Conservation (phyloP, 2,797 vertebrate species). For the Xyrichtys novacula region DNA sequence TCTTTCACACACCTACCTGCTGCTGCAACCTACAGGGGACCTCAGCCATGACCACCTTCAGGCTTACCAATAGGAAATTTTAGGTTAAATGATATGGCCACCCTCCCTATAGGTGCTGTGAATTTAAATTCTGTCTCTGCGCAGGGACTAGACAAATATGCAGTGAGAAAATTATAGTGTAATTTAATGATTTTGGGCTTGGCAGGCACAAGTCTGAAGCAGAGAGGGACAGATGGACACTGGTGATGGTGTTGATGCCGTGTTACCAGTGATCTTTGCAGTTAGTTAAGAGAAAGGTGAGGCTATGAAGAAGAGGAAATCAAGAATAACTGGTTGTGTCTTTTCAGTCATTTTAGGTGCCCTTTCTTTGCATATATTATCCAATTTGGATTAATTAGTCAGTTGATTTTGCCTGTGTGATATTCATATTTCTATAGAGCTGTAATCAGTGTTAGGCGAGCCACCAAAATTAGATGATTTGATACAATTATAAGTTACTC, state of each 20-base stretch:
- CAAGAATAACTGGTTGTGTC: not conserved
- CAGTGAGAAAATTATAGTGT: slow-evolving; percentile 35
- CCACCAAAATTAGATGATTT: too few relatives aligned
- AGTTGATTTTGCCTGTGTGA: not conserved
- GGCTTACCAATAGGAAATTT: slow-evolving; percentile 5
- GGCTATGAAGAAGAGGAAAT: slow-evolving; percentile 11
- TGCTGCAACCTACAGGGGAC: slow-evolving; percentile 4
- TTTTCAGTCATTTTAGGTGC: not conserved
- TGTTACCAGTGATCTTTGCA: slow-evolving; percentile 21
- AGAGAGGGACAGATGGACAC: slow-evolving; percentile 55
- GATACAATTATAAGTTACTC: too few relatives aligned
- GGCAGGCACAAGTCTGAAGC: slow-evolving; percentile 31
- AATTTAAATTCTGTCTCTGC: slow-evolving; percentile 16
- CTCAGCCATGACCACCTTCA: not conserved
- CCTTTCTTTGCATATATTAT: not conserved
- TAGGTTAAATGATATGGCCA: slow-evolving; percentile 14
- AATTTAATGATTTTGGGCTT: slow-evolving; percentile 34
- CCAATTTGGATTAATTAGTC: not conserved
- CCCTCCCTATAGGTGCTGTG: slow-evolving; percentile 7
- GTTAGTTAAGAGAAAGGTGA: slow-evolving; percentile 26
- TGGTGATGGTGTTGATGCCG: slow-evolving; percentile 12
- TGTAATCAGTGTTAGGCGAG: too few relatives aligned
- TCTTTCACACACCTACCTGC: slow-evolving; percentile 5
- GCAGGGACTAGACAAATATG: slow-evolving; percentile 24
- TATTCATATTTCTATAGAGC: not conserved